Conservation (phyloP, 2,113 vertebrate genomes). For the Condylura cristata region DNA sequence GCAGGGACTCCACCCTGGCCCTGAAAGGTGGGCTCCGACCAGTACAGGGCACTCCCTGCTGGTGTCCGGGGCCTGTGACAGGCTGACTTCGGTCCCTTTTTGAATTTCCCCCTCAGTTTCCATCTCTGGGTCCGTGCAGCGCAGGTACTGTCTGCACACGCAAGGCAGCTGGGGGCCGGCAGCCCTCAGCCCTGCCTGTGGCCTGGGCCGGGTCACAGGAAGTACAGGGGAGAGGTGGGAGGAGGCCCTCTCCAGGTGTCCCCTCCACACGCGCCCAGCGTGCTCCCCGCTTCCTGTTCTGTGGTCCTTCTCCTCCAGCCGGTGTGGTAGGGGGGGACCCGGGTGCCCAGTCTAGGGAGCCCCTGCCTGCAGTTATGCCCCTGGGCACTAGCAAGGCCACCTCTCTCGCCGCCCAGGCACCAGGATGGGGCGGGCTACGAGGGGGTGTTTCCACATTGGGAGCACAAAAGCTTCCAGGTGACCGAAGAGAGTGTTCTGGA, state of each 20-base stretch:
- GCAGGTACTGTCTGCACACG: not conserved
- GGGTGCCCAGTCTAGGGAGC: not conserved
- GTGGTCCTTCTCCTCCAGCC: not conserved
- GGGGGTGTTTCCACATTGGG: too few relatives aligned
- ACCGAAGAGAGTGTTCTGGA: not conserved
- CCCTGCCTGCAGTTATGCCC: not conserved
- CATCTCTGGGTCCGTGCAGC: not conserved
- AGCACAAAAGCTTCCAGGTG: too few relatives aligned
- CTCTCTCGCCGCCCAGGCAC: not conserved
- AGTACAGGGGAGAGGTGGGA: not conserved
- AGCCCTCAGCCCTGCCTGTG: too few relatives aligned
- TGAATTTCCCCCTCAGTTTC: not conserved
- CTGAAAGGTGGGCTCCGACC: not conserved
- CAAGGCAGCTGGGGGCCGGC: not conserved
- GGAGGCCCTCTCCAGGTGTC: not conserved
- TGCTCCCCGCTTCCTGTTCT: not conserved
- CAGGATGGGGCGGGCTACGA: too few relatives aligned
- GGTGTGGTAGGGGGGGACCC: not conserved
- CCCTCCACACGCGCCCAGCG: too few relatives aligned
- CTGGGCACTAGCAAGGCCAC: accelerated
- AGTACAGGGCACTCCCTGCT: not conserved
- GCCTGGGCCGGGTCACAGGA: not conserved
- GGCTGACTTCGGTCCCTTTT: not conserved
- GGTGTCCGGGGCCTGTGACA: not conserved
- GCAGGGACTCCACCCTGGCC: not conserved